Base-by-base conservation (phyloP, 2,797 vertebrate genomes). In the Poeciliopsis gracilis region DNA sequence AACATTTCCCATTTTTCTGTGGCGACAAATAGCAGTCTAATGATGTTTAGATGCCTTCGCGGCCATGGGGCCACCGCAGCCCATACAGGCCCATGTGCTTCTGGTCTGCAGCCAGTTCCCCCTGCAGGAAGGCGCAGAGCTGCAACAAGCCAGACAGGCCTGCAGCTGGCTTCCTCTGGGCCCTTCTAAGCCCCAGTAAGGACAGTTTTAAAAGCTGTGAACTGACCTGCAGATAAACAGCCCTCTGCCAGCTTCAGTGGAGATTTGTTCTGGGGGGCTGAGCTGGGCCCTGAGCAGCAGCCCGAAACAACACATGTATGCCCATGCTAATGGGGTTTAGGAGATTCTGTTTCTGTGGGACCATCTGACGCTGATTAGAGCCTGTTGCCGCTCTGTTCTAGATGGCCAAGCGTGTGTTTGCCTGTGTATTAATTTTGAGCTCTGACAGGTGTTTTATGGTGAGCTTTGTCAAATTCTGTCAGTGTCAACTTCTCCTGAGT, bases 181-280 rank as follows among this genome's bases (percentile, higher is more conserved):
- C 83, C 90, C 84, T 73, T 90, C 91, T 93, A 95, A 95, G 90
- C 88, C 93, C 93, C 86, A 90, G 94, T 96, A 95, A 95, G 93
- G 92, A 92, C 91, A 92, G 89, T 94, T 96, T 95, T 95, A 95
- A 95, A 95, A 95, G 95, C 95, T 95, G 94, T 94, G 94, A 96
- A 95, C 90, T 95, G 94, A 95, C 95, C 95, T 95, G 92, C 93
- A 95, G 94, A 95, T 94, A 94, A 94, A 95, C 94, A 95, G 93
- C 92, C 93, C 91, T 90, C 91, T 91, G 90, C 92, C 91, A 92
- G 90, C 84, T 76, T 83, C 92, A 87, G 90, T 69, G 57, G 91
- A 91, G 91, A 93, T 89, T 87, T 84, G 84, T 67, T 88, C 86
- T 82, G 51, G 86, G 83, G 43, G 86, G 73, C 85, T 71, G 86